A percentile compares a stretch with the other conserved stretches of the same genome.
These are phyloP conservation scores for Hassar affinis DNA, from an alignment of 2,113 vertebrate species.

Conservation along the genomic window DNA sequence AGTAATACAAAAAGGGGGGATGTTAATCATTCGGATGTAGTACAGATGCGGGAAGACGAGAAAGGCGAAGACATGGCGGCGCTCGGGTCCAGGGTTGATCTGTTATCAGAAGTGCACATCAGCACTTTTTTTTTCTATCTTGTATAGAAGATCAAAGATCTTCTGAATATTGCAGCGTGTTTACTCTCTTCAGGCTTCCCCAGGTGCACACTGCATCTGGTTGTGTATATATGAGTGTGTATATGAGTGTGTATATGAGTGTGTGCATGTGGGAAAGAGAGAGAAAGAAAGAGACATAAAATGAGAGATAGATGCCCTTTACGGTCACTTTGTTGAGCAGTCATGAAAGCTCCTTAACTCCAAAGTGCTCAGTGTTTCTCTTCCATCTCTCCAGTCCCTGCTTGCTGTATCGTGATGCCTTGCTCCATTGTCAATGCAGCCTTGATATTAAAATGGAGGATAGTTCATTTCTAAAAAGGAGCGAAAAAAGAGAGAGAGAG, in stretches of 20 bases:
- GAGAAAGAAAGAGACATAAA: no score
- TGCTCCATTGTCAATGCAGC: constrained; percentile 45
- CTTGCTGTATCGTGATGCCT: constrained; percentile 37
- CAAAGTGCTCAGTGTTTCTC: constrained; percentile 22
- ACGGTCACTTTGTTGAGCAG: constrained; percentile 26
- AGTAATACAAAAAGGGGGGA: constrained; percentile 6
- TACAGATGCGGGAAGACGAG: constrained; percentile 14
- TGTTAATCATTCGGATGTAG: constrained; percentile 6
- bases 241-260: neutral
- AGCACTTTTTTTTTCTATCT: neutral
- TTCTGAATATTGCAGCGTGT: neutral
- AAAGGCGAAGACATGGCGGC: constrained; percentile 13
- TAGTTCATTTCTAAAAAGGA: neutral
- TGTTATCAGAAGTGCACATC: constrained; percentile 37
- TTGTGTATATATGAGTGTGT: constrained; percentile 9
- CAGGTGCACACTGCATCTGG: constrained; percentile 39
- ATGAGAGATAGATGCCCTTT: constrained; percentile 34
- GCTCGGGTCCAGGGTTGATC: neutral
- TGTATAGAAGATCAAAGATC: constrained; percentile 23
- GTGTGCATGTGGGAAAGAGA: neutral
- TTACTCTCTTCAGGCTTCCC: neutral
- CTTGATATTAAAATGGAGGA: constrained; percentile 63
- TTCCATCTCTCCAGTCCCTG: neutral
- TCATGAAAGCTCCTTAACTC: constrained; percentile 13
- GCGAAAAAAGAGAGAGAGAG: neutral